Conservation (phyloP, 2,797 vertebrate genomes). For the Pipistrellus pipistrellus region DNA sequence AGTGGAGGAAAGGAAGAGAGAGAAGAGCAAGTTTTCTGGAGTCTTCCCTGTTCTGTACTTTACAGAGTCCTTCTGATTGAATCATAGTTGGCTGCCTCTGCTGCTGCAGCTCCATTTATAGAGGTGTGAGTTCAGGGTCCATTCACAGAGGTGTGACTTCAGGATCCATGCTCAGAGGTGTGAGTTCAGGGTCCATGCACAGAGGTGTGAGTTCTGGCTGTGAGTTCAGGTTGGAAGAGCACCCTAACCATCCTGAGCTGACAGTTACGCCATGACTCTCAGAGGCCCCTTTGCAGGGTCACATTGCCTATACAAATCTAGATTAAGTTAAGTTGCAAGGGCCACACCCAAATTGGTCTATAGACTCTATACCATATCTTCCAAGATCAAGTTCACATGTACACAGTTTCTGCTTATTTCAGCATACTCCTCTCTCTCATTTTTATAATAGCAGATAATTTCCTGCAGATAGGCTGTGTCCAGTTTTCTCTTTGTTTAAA, state of each 20-base stretch:
- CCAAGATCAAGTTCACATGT: not conserved
- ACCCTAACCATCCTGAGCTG: not conserved
- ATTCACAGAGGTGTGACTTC: too few relatives aligned
- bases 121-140: too few relatives aligned
- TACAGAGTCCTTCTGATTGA: too few relatives aligned
- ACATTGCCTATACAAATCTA: too few relatives aligned
- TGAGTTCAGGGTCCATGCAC: too few relatives aligned
- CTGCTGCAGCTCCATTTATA: too few relatives aligned
- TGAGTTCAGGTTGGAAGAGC: too few relatives aligned
- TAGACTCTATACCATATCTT: not conserved
- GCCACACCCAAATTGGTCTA: not conserved
- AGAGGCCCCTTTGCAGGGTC: not conserved
- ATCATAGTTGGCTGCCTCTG: fast-evolving
- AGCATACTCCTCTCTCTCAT: not conserved
- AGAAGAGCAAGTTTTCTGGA: not conserved
- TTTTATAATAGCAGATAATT: not conserved
- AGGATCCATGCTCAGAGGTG: too few relatives aligned
- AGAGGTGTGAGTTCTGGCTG: too few relatives aligned
- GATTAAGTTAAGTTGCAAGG: not conserved
- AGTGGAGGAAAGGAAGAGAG: not conserved
- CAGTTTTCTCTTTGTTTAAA: not conserved
- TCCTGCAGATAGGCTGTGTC: not conserved
- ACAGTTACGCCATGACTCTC: not conserved
- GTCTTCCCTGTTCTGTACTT: not conserved
- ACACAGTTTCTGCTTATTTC: not conserved